These are phyloP conservation scores for Helicoverpa assulta DNA, from an alignment of 2,888 invertebrate genomes.

Conservation along the genomic window DNA sequence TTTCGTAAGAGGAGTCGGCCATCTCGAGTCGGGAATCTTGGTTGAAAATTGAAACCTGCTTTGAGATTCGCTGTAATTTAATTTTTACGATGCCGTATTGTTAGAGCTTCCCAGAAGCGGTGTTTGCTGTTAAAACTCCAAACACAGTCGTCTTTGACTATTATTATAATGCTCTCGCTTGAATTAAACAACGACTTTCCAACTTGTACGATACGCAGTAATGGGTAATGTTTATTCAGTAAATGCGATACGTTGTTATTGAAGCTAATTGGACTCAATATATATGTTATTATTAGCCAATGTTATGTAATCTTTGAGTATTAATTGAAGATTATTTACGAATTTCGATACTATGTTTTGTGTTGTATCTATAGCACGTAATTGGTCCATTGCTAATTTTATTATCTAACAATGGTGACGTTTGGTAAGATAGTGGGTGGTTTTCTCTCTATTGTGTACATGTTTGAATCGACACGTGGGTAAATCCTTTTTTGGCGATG, in stretches of 20 bases:
- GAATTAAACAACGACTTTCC: conserved; percentile 53
- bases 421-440: conserved; percentile 4
- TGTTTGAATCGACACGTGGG: background rate
- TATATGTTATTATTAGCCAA: conserved; percentile 48
- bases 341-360: conserved; percentile 34
- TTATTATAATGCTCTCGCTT: conserved; percentile 59
- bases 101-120: conserved; percentile 76
- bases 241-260: conserved; percentile 52
- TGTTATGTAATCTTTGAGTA: conserved; percentile 40
- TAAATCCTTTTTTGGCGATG: background rate
- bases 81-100: conserved; percentile 86
- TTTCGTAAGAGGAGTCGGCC: conserved; percentile 76
- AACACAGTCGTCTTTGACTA: conserved; percentile 67
- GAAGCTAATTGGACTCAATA: conserved; percentile 51
- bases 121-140: conserved; percentile 79
- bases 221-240: conserved; percentile 39
- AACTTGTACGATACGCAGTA: conserved; percentile 24
- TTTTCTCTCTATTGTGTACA: conserved; percentile 10
- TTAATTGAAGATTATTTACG: conserved; percentile 37
- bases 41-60: conserved; percentile 84
- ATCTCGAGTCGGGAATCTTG: conserved; percentile 75
- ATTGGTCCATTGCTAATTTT: conserved; percentile 31
- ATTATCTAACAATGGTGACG: conserved; percentile 17
- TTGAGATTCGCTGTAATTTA: conserved; percentile 84
- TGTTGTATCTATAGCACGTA: conserved; percentile 17